phyloP scores from a whole-genome alignment of 2,113 vertebrate species.

The Sorex araneus region DNA sequence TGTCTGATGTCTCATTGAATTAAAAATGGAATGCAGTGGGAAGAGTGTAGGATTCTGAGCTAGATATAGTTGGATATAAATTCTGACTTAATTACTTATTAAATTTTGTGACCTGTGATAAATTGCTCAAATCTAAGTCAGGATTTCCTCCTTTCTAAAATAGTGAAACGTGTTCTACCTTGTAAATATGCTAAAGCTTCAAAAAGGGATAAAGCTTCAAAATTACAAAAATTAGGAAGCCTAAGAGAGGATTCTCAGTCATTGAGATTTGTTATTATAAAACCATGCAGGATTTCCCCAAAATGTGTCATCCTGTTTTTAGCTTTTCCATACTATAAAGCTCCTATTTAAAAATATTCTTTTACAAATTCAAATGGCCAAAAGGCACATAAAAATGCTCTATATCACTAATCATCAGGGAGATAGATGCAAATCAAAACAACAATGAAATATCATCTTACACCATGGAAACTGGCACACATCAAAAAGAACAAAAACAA shows the following conservation, averaged over 20 bases:
- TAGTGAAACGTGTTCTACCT: slow-evolving; percentile 1
- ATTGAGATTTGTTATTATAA: not conserved
- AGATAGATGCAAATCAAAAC: too few relatives aligned
- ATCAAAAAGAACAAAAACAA: too few relatives aligned
- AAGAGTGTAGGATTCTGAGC: slow-evolving; percentile 26
- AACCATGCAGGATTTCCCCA: not conserved
- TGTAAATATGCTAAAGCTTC: not conserved
- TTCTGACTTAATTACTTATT: slow-evolving; percentile 68
- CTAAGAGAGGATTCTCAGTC: not conserved
- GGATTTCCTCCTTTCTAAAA: slow-evolving; percentile 63
- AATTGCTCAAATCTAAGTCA: slow-evolving; percentile 51
- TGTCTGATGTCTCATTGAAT: slow-evolving; percentile 50
- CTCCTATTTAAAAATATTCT: not conserved
- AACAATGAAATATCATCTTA: too few relatives aligned
- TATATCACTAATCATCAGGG: too few relatives aligned
- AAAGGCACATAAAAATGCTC: too few relatives aligned
- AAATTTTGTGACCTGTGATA: slow-evolving; percentile 61
- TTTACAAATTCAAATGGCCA: too few relatives aligned
- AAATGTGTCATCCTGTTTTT: not conserved
- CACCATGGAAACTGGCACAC: too few relatives aligned
- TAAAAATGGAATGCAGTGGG: slow-evolving; percentile 61
- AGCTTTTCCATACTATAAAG: not conserved
- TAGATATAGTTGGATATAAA: slow-evolving; percentile 46
- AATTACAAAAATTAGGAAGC: not conserved
- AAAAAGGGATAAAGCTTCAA: not conserved